These are phyloP conservation scores for Orchesella cincta DNA, from an alignment of 1,140 invertebrate genomes.

Conservation along the genomic window DNA sequence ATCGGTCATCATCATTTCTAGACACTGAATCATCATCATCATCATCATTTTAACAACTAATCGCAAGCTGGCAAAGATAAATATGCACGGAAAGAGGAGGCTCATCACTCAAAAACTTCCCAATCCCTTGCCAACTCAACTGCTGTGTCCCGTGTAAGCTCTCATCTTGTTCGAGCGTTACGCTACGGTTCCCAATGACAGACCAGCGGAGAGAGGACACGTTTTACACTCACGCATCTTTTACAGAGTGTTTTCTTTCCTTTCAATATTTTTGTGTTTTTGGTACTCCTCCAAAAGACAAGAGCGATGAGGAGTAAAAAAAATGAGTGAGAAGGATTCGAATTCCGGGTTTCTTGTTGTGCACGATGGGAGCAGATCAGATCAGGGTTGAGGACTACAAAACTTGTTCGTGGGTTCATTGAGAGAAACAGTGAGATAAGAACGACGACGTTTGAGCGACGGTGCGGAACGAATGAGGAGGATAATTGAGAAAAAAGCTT, in stretches of 20 bases:
- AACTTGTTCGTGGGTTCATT: neutral
- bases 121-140: neutral
- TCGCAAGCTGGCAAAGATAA: neutral
- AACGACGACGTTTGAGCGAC: neutral
- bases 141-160: neutral
- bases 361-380: no score
- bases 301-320: neutral
- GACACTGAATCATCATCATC: neutral
- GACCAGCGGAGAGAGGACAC: neutral
- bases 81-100: neutral
- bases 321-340: neutral
- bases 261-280: neutral
- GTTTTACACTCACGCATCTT: neutral
- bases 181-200: neutral
- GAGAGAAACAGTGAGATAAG: neutral
- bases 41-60: neutral
- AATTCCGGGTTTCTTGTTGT: no score
- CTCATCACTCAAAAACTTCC: neutral
- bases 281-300: neutral
- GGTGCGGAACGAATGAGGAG: no score
- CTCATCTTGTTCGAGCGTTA: neutral
- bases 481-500: neutral
- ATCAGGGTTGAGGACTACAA: neutral
- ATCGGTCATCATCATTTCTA: slow-evolving; percentile 8
- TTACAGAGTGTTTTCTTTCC: neutral